Percentiles rank a stretch among this genome's conserved stretches.
Evolutionary conservation across 92 coral and sea anemone species (phyloP).

Genomic region (Pocillopora grandis): DNA sequence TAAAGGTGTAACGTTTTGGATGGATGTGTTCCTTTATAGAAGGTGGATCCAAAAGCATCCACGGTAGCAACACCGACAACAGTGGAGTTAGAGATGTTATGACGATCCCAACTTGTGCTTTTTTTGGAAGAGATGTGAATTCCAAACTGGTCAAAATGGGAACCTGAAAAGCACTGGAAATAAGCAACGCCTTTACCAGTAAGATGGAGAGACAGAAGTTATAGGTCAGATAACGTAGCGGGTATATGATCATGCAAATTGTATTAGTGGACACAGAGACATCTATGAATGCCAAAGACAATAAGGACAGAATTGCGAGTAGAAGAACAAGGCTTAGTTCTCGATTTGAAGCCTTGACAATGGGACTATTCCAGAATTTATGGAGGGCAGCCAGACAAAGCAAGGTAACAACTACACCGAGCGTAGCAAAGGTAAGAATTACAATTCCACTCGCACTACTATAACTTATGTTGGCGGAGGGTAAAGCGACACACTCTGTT

Average conservation of each 20-base stretch:
- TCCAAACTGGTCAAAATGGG: neutral
- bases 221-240: neutral
- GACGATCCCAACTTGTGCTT: neutral
- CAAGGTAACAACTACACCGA: constrained; percentile 21
- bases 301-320: neutral
- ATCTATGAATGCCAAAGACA: neutral
- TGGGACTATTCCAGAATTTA: constrained; percentile 54
- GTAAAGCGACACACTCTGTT: constrained; percentile 61
- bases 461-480: constrained; percentile 54
- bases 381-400: constrained; percentile 42
- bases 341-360: constrained; percentile 62
- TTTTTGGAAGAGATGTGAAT: neutral
- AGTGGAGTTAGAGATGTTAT: neutral
- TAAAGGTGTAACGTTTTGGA: constrained; percentile 42
- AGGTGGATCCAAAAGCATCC: constrained; percentile 65
- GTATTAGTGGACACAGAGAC: neutral
- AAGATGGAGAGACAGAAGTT: neutral
- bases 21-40: neutral
- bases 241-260: neutral
- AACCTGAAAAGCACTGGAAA: neutral
- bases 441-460: constrained; percentile 45
- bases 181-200: neutral
- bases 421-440: neutral
- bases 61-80: constrained; percentile 2
- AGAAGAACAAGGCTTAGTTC: neutral